Percentiles rank a stretch among this genome's conserved stretches.
These are phyloP conservation scores for Sminthopsis crassicaudata DNA, from an alignment of 2,113 vertebrate genomes.

Conservation along the genomic window DNA sequence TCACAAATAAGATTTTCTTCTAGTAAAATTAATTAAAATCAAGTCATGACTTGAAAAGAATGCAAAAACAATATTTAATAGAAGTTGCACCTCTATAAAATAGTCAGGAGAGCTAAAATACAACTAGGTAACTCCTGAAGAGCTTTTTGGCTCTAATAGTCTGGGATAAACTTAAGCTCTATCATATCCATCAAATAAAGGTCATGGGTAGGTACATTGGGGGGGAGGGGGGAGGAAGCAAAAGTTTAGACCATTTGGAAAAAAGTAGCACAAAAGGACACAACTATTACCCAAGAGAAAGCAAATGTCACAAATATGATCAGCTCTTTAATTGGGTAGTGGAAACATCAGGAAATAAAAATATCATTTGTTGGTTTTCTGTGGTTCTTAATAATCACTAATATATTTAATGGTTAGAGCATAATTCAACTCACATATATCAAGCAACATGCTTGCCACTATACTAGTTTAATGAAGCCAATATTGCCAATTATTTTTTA, in stretches of 20 bases:
- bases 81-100: neutral
- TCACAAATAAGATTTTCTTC: neutral
- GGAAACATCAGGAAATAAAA: conserved; percentile 1
- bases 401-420: neutral
- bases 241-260: neutral
- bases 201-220: neutral
- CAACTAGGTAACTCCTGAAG: neutral
- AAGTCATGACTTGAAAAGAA: neutral
- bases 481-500: neutral
- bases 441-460: conserved; percentile 7
- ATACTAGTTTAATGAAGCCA: neutral
- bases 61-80: neutral
- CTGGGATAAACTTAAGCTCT: neutral
- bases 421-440: conserved; percentile 23
- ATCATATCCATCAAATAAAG: neutral
- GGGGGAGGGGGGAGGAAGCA: too few relatives aligned
- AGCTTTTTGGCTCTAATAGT: neutral
- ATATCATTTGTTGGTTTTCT: conserved; percentile 2
- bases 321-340: neutral
- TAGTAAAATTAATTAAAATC: neutral
- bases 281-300: neutral
- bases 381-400: conserved; percentile 16
- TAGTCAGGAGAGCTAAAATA: neutral
- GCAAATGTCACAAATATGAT: neutral
- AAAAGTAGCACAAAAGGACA: neutral